Evolutionary conservation across 2,888 invertebrate genomes (phyloP).

Genomic region (Microdon myrmicae): DNA sequence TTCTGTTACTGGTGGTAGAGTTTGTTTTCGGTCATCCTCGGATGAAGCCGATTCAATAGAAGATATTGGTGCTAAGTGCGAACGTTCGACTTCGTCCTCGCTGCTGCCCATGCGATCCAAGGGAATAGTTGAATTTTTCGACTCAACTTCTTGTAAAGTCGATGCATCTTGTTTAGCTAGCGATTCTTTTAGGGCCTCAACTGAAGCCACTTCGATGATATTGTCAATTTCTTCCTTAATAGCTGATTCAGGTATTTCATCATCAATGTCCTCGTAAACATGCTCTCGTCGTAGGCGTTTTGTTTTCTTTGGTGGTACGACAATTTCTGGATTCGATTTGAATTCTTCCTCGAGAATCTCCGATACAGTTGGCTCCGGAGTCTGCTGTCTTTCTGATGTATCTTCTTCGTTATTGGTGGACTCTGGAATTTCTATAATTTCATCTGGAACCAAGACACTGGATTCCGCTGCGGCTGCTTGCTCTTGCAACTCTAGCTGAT

Average conservation of each 20-base stretch:
- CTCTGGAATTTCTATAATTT: constrained; percentile 62
- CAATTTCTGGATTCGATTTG: constrained; percentile 16
- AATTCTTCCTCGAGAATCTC: constrained; percentile 60
- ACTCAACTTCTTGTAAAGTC: constrained; percentile 69
- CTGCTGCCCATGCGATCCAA: constrained; percentile 67
- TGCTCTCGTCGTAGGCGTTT: constrained; percentile 71
- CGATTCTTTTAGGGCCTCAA: constrained; percentile 62
- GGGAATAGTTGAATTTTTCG: constrained; percentile 60
- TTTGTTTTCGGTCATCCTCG: constrained; percentile 62
- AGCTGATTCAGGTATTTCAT: constrained; percentile 26
- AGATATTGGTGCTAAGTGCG: constrained; percentile 63
- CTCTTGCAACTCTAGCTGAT: constrained; percentile 36
- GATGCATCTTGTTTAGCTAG: constrained; percentile 65
- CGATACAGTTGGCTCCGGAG: constrained; percentile 67
- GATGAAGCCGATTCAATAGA: constrained; percentile 67
- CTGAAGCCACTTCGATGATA: constrained; percentile 58
- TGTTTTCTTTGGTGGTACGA: constrained; percentile 60
- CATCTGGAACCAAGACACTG: constrained; percentile 63
- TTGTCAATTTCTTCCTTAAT: constrained; percentile 54
- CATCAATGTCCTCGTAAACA: constrained; percentile 73
- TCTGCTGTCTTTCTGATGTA: constrained; percentile 19
- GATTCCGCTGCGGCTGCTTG: constrained; percentile 52
- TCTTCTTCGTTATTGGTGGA: constrained; percentile 3
- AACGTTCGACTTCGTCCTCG: constrained; percentile 59
- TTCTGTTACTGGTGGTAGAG: constrained; percentile 61